phyloP scores from a whole-genome alignment of 2,888 invertebrate genomes.

The Atrina japonica region DNA sequence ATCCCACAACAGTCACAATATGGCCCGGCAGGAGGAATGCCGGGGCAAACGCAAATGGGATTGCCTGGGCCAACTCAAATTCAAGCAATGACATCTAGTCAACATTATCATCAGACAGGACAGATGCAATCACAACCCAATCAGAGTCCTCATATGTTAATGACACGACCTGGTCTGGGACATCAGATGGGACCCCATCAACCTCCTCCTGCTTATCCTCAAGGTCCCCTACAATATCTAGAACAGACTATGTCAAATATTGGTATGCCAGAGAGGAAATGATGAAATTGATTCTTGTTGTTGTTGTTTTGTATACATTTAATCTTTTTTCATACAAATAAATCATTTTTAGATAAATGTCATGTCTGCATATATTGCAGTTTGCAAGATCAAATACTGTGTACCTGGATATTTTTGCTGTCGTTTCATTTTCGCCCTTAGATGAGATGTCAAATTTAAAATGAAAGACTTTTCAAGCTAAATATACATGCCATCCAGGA shows the following conservation, averaged over 20 bases:
- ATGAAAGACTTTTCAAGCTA: too few relatives aligned
- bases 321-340: too few relatives aligned
- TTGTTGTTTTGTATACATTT: too few relatives aligned
- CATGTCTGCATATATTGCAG: too few relatives aligned
- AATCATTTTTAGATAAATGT: too few relatives aligned
- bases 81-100: conserved; percentile 4
- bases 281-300: not conserved
- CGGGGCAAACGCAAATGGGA: conserved; percentile 27
- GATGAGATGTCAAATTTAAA: too few relatives aligned
- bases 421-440: too few relatives aligned
- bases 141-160: conserved; percentile 54
- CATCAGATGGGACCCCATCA: conserved; percentile 42
- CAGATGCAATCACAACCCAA: conserved; percentile 8
- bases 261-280: conserved; percentile 89
- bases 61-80: conserved; percentile 9
- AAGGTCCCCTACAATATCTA: conserved; percentile 92
- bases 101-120: conserved; percentile 6
- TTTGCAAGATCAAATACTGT: too few relatives aligned
- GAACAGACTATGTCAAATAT: conserved; percentile 96
- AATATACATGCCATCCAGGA: too few relatives aligned
- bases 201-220: conserved; percentile 77
- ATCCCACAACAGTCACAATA: conserved; percentile 17
- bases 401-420: too few relatives aligned
- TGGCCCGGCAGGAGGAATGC: conserved; percentile 15
- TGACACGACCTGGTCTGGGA: conserved; percentile 28